Conservation (phyloP, 2,113 vertebrate species). For the Zosterops pallidus region DNA sequence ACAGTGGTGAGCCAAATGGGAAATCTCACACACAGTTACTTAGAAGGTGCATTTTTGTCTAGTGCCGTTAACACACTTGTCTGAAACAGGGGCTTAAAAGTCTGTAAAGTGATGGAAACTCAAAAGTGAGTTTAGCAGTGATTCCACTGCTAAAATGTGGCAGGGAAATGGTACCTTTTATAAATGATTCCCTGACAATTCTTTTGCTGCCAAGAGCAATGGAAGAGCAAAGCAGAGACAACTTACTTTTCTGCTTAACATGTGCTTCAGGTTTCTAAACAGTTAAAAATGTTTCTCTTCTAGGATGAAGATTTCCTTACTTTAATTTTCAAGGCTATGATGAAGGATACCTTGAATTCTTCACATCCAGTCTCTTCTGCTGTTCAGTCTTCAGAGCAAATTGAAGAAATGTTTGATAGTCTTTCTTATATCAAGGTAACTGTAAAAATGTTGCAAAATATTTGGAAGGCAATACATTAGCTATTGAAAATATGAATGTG, state of each 20-base stretch:
- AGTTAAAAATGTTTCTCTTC: background rate
- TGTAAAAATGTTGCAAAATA: background rate
- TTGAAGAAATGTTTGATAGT: constrained; percentile 95
- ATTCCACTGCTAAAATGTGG: background rate
- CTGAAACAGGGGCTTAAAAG: background rate
- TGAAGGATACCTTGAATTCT: constrained; percentile 89
- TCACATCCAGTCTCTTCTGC: constrained; percentile 87
- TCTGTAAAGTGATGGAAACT: background rate
- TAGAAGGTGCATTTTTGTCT: background rate
- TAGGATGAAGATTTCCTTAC: constrained; percentile 88
- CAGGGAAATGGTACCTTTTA: background rate
- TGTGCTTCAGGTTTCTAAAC: background rate
- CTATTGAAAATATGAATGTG: background rate
- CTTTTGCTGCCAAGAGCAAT: background rate
- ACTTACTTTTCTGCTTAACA: background rate
- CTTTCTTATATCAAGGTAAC: constrained; percentile 94
- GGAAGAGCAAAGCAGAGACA: background rate
- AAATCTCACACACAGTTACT: background rate
- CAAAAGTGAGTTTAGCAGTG: background rate
- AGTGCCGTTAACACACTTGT: background rate
- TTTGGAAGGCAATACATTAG: background rate
- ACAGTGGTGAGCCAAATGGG: background rate
- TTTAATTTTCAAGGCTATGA: constrained; percentile 84
- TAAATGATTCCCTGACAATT: background rate
- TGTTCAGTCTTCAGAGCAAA: constrained; percentile 85